Conservation (phyloP, 1,140 invertebrate species). For the Aphis craccivora region DNA sequence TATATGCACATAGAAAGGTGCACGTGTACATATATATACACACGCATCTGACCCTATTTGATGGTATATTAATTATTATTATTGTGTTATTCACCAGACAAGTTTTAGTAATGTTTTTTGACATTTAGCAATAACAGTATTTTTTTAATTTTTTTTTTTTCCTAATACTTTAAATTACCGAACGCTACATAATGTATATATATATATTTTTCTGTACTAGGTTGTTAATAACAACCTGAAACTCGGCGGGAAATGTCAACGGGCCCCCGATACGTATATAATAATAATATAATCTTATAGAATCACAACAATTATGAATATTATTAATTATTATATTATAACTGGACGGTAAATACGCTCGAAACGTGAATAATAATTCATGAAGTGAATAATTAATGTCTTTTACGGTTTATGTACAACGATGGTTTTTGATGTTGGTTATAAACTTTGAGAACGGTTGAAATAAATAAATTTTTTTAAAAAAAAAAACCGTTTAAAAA, state of each 20-base stretch:
- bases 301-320: slow-evolving; percentile 24
- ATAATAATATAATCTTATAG: background rate
- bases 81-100: background rate
- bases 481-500: background rate
- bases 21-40: background rate
- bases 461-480: background rate
- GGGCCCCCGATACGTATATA: background rate
- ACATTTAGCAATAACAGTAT: background rate
- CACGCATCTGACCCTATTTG: background rate
- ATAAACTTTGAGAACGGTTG: background rate
- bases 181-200: background rate
- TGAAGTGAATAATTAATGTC: background rate
- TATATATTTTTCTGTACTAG: too few relatives aligned
- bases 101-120: background rate
- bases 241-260: background rate
- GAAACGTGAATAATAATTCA: slow-evolving; percentile 28
- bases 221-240: background rate
- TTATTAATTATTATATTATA: background rate
- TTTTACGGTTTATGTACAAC: background rate
- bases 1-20: background rate
- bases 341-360: background rate
- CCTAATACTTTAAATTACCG: background rate
- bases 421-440: background rate
- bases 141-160: background rate
- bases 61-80: background rate